Evolutionary conservation across 53 echinoderm and acorn worm species (phyloP), one percentile per base, ranked within the genome.

Genomic region (Holothuria leucospilota): DNA sequence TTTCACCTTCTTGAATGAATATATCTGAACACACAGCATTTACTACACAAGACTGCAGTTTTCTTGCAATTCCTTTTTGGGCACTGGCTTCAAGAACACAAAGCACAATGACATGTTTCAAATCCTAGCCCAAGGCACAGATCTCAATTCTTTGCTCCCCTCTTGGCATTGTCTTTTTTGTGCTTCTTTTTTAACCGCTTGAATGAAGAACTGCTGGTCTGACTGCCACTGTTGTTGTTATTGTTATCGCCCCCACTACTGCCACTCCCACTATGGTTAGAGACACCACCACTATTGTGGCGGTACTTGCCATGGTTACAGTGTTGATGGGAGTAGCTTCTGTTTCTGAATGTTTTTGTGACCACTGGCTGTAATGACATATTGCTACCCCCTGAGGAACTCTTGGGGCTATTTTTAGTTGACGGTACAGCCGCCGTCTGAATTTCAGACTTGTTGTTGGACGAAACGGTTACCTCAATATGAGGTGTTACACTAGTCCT

Each of bases 291-390:
- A 20, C 85, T 84, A 21, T 89, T 85, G 69, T 82, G 91, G 79
- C 91, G 93, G 71, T 77, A 93, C 82, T 91, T 91, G 85, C 90
- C 85, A 58, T 51, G 29, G 24, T 26, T 16, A 23, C 84, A 85
- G 27, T 84, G 84, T 63, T 78, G 85, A 63, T 91, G 85, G 8
- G 68, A 39, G 62, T 62, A 39, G 82, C 74, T 90, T 69, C 89
- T 88, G 87, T 92, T 96, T 39, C 88, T 92, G 69, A 83, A 96
- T n/a, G 94, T 94, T 86, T 88, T 78, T 46, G 96, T 89, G 46
- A 91, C 87, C 56, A 96, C 93, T 23, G 91, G 89, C 29, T 90
- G 91, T 34, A 85, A 34, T 13, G 73, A 49, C 25, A 68, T 38
- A 81, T 85, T 71, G 63, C 69, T 77, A 23, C 26, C 27, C 27